Evolutionary conservation across 2,797 vertebrate species (phyloP).

Genomic region (Lophius americanus): DNA sequence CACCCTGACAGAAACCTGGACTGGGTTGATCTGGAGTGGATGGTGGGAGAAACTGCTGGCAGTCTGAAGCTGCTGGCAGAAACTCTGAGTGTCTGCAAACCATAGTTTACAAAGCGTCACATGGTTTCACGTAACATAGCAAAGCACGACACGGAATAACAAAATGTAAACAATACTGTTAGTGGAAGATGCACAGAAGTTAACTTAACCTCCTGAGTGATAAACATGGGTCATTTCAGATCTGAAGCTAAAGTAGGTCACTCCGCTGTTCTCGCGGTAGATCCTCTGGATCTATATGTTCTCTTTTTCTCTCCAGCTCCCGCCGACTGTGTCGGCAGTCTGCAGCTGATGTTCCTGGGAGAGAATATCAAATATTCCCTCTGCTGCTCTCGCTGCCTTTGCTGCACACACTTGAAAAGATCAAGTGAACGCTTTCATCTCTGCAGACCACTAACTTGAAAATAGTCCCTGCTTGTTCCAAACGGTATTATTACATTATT

Average conservation of each 20-base stretch:
- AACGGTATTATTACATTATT: not conserved
- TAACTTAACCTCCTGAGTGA: too few relatives aligned
- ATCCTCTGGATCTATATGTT: constrained; percentile 20
- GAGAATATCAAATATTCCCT: constrained; percentile 45
- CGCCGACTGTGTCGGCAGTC: constrained; percentile 19
- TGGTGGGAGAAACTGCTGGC: too few relatives aligned
- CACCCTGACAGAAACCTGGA: too few relatives aligned
- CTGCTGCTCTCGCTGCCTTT: constrained; percentile 39
- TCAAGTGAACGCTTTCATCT: constrained; percentile 39
- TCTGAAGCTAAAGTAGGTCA: not conserved
- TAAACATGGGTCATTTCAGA: not conserved
- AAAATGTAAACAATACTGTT: too few relatives aligned
- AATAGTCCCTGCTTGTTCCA: constrained; percentile 17
- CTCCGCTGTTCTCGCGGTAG: constrained; percentile 1
- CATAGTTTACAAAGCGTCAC: too few relatives aligned
- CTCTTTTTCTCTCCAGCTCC: constrained; percentile 30
- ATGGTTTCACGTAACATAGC: too few relatives aligned
- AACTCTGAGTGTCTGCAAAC: too few relatives aligned
- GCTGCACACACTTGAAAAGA: constrained; percentile 52
- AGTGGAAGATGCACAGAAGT: too few relatives aligned
- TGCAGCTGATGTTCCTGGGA: constrained; percentile 46
- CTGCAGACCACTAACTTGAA: constrained; percentile 31
- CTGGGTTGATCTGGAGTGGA: too few relatives aligned
- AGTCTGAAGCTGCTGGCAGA: too few relatives aligned
- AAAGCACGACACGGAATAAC: too few relatives aligned